These are phyloP conservation scores for Chroicocephalus ridibundus DNA, from an alignment of 2,113 vertebrate genomes.

Conservation along the genomic window DNA sequence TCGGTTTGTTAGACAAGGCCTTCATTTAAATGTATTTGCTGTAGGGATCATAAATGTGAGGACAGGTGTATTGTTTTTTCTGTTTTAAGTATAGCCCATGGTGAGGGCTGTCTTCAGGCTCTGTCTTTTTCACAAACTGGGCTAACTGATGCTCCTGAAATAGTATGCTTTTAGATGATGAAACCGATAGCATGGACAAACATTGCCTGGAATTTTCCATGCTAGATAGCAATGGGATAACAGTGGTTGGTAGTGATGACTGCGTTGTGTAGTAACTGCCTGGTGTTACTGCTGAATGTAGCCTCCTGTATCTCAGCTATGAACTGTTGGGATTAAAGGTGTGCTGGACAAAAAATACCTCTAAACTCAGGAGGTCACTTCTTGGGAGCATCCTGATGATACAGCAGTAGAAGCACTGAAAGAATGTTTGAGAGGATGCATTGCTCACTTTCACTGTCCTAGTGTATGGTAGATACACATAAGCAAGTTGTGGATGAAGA, in stretches of 20 bases:
- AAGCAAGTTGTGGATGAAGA: neutral
- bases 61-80: neutral
- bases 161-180: neutral
- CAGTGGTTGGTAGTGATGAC: neutral
- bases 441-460: neutral
- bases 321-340: neutral
- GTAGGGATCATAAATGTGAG: neutral
- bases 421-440: neutral
- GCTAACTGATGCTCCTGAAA: neutral
- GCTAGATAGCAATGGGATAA: neutral
- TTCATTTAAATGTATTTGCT: neutral
- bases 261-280: neutral
- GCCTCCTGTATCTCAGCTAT: neutral
- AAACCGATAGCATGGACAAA: neutral
- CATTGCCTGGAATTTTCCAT: neutral
- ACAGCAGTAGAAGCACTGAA: neutral
- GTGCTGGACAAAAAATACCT: neutral
- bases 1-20: neutral
- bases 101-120: neutral
- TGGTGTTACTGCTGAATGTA: neutral
- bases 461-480: neutral
- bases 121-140: neutral
- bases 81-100: neutral
- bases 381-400: neutral
- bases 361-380: neutral